Evolutionary conservation across 64 coral and sea anemone genomes (phyloP).

Genomic region (Montipora capricornis): DNA sequence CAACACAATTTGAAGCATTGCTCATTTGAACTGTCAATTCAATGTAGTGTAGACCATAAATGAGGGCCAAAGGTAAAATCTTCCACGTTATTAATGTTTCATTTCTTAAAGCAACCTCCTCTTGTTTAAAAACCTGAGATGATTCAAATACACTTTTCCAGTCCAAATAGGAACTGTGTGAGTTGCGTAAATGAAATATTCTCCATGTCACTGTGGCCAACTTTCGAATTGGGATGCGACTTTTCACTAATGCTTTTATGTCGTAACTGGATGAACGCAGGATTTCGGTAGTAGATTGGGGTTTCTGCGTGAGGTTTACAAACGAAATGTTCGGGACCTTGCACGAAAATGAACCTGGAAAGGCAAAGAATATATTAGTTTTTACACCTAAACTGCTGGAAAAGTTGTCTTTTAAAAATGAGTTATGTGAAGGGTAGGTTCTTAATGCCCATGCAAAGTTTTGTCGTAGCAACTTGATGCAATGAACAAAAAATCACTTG

Average conservation of each 20-base stretch:
- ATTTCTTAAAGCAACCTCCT: background rate
- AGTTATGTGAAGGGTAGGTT: no score
- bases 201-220: slow-evolving; percentile 1
- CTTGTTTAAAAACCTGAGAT: background rate
- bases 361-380: background rate
- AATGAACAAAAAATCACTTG: no score
- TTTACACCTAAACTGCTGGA: no score
- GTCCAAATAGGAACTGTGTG: background rate
- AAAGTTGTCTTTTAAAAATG: no score
- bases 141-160: background rate
- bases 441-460: no score
- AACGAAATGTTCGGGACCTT: slow-evolving; percentile 20
- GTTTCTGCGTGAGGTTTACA: background rate
- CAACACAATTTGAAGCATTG: background rate
- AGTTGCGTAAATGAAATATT: background rate
- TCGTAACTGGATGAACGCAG: background rate
- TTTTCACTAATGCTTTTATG: background rate
- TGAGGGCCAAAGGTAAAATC: background rate
- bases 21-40: background rate
- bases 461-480: no score
- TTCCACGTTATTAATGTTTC: background rate
- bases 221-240: background rate
- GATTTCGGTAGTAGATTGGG: background rate
- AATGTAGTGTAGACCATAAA: slow-evolving; percentile 21
- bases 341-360: background rate